Conservation (phyloP, 2,113 vertebrate genomes). For the Perccottus glenii region DNA sequence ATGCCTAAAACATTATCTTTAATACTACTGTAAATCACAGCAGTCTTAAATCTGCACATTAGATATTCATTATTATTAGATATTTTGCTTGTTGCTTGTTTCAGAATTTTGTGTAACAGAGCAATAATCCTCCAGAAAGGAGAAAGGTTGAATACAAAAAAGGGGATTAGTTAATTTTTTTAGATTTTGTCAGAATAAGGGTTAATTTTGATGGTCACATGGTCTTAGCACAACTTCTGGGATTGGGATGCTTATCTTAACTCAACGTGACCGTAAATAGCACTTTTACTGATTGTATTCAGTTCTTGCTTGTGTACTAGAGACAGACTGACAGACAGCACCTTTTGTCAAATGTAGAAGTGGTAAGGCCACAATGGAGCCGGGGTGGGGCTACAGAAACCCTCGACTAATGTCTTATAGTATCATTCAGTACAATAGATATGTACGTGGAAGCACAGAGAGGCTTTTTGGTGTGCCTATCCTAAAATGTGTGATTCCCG, state of each 20-base stretch:
- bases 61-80: neutral
- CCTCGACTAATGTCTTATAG: conserved; percentile 33
- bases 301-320: conserved; percentile 24
- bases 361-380: conserved; percentile 36
- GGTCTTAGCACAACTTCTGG: conserved; percentile 19
- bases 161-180: neutral
- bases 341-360: conserved; percentile 28
- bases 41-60: neutral
- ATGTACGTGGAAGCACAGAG: neutral
- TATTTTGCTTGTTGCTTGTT: neutral
- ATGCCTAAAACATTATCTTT: neutral
- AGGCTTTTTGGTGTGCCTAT: neutral
- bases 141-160: neutral
- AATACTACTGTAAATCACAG: neutral
- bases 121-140: neutral
- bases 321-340: conserved; percentile 30
- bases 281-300: neutral
- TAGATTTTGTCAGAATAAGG: neutral
- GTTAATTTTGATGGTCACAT: conserved; percentile 9
- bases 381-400: conserved; percentile 23
- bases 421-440: neutral
- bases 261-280: neutral
- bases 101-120: neutral
- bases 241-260: conserved; percentile 4
- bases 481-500: neutral